Base-by-base conservation (phyloP, 53 echinoderm and acorn worm genomes). In the Arbacia lixula region DNA sequence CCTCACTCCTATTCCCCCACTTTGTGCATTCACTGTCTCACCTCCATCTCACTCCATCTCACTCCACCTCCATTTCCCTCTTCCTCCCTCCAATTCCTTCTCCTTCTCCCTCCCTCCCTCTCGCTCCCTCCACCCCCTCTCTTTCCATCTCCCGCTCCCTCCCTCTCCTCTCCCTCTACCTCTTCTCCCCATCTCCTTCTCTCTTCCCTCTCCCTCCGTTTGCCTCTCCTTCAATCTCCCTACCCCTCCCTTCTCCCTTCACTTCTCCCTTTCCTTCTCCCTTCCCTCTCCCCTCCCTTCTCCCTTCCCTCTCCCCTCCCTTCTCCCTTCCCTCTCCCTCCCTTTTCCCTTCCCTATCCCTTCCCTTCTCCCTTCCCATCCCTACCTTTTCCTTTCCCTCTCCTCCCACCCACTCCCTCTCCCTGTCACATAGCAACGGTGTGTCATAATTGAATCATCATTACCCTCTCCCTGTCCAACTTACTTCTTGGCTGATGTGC, bases 361-460 rank as follows among this genome's bases (percentile, higher is more conserved):
- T n/a, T 17, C 19, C 19, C n/a, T 22, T 60, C 68, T 21, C 31
- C 24, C 68, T 39, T 14, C 19, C 50, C 50, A 14, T 31, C 30
- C 60, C 3, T 60, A 28, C 60, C 6, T n/a, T n/a, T n/a, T n/a
- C n/a, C n/a, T n/a, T n/a, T n/a, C n/a, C n/a, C n/a, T n/a, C n/a
- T 17, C 19, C 19, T 9, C 60, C 20, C 68, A 11, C 31, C 24
- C 68, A 22, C 68, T 39, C n/a, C 0, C 68, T 21, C 10, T 68
- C 12, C 42, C 46, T 29, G 5, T 6, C 74, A 53, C 34, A 16
- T 52, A 53, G 49, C 34, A 53, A 33, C 32, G 17, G 34, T 74
- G 74, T 74, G 74, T 69, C 69, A 69, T 69, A 69, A 69, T 43
- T 69, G 69, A 69, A 69, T 69, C 69, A 69, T 69, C 69, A 69